Conservation (phyloP, 2,888 invertebrate species). For the Megastigmus dorsalis region DNA sequence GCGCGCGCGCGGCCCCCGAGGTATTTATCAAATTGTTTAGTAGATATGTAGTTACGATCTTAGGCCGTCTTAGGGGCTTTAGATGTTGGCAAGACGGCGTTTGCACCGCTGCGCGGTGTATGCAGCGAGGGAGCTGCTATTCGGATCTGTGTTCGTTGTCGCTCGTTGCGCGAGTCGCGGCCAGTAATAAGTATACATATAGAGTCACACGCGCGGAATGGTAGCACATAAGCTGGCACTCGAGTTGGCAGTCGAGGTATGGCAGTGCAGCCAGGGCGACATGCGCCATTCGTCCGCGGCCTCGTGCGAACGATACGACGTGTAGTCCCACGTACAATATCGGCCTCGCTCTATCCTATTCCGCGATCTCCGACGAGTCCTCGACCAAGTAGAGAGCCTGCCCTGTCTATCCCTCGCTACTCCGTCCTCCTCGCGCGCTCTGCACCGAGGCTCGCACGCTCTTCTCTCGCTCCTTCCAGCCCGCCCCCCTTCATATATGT, state of each 20-base stretch:
- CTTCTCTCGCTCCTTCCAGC: too few relatives aligned
- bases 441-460: too few relatives aligned
- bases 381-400: too few relatives aligned
- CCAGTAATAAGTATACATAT: conserved; percentile 29
- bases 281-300: too few relatives aligned
- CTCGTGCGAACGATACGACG: conserved; percentile 47
- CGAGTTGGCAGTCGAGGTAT: too few relatives aligned
- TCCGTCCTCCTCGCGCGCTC: too few relatives aligned
- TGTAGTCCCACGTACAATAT: conserved; percentile 50
- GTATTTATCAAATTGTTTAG: conserved; percentile 21
- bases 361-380: conserved; percentile 41
- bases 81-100: not conserved
- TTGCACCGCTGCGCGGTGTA: not conserved
- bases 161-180: not conserved
- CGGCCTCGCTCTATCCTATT: conserved; percentile 51
- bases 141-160: not conserved
- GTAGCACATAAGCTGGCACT: too few relatives aligned
- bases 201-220: not conserved
- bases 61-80: conserved; percentile 13
- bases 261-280: conserved; percentile 18
- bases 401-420: not conserved
- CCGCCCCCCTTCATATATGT: too few relatives aligned
- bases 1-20: too few relatives aligned
- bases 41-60: too few relatives aligned
- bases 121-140: too few relatives aligned